Conservation (phyloP, 2,888 invertebrate species). For the Gymnosoma rotundatum region DNA sequence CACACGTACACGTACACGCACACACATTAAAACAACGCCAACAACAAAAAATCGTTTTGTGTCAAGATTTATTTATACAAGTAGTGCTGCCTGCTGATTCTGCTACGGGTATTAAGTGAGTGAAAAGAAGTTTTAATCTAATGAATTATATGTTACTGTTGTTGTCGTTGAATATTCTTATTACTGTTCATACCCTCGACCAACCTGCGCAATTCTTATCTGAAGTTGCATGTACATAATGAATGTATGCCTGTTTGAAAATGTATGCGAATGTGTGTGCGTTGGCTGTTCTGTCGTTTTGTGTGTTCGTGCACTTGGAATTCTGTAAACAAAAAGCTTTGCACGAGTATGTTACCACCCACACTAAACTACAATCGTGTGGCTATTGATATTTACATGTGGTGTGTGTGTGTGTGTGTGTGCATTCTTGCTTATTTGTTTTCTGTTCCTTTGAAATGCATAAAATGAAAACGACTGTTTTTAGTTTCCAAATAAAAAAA, state of each 20-base stretch:
- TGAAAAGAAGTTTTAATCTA: slow-evolving; percentile 26
- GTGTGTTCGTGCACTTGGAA: slow-evolving; percentile 42
- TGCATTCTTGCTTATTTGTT: neutral
- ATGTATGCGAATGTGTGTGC: neutral
- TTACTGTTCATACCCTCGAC: slow-evolving; percentile 51
- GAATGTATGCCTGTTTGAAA: neutral
- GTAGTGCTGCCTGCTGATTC: slow-evolving; percentile 8
- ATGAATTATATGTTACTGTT: slow-evolving; percentile 37
- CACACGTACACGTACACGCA: neutral
- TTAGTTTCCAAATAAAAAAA: slow-evolving; percentile 1
- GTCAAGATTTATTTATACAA: slow-evolving; percentile 15
- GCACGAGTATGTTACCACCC: slow-evolving; percentile 66
- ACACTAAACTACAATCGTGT: slow-evolving; percentile 60
- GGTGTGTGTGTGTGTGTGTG: neutral
- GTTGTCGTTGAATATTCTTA: slow-evolving; percentile 23
- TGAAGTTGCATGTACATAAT: slow-evolving; percentile 25
- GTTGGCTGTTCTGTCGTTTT: neutral
- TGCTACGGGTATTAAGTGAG: slow-evolving; percentile 7
- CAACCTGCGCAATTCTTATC: slow-evolving; percentile 68
- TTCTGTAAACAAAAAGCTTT: slow-evolving; percentile 44
- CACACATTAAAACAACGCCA: neutral
- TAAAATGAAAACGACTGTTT: slow-evolving; percentile 55
- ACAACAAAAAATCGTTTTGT: slow-evolving; percentile 7
- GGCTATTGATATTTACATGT: neutral
- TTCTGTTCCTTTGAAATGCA: slow-evolving; percentile 48